phyloP scores from a whole-genome alignment of 2,888 invertebrate species.

The Pristionchus arcanus region DNA sequence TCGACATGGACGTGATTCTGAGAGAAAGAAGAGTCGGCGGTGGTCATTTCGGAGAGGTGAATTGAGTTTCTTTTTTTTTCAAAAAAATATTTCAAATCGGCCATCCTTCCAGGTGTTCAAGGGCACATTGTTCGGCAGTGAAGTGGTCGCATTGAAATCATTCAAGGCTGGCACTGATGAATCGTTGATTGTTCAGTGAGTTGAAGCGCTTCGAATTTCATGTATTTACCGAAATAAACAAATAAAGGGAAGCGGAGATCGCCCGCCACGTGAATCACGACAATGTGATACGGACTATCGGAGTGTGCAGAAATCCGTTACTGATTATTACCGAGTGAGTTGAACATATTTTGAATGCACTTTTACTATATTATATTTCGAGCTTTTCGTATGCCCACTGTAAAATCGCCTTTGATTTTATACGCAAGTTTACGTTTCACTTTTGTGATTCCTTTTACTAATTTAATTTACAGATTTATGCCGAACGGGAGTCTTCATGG shows the following conservation, averaged over 20 bases:
- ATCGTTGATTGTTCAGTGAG: background rate
- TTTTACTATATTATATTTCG: too few relatives aligned
- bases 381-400: too few relatives aligned
- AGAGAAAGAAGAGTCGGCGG: background rate
- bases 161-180: background rate
- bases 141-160: background rate
- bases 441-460: too few relatives aligned
- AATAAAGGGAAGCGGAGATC: background rate
- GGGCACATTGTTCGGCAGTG: background rate
- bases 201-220: too few relatives aligned
- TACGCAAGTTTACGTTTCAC: too few relatives aligned
- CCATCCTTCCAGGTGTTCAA: background rate
- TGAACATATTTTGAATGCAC: too few relatives aligned
- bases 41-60: background rate
- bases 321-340: background rate
- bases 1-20: background rate
- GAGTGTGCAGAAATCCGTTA: background rate
- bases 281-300: background rate
- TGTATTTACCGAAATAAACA: too few relatives aligned
- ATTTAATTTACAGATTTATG: background rate
- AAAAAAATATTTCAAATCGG: too few relatives aligned
- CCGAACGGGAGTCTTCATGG: background rate
- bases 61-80: background rate
- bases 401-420: too few relatives aligned
- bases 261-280: background rate